These are phyloP conservation scores for Rhabditophanes sp. DNA, from an alignment of 2,888 invertebrate species.

Conservation along the genomic window DNA sequence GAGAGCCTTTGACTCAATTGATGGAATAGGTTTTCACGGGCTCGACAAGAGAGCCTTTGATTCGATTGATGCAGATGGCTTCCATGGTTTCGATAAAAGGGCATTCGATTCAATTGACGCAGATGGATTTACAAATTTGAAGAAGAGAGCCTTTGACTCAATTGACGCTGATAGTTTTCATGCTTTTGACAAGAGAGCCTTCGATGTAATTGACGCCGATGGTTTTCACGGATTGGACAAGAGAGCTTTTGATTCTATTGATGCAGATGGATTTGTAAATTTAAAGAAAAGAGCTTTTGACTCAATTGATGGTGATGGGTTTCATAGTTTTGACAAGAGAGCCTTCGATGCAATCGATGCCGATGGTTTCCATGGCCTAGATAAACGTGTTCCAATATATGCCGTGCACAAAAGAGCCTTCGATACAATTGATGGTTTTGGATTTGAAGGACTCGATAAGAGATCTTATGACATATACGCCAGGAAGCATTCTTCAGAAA, in stretches of 20 bases:
- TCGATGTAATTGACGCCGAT: neutral
- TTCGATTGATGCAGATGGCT: constrained; percentile 6
- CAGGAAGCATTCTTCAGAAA: too few relatives aligned
- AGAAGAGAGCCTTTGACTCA: too few relatives aligned
- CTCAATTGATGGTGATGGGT: constrained; percentile 1
- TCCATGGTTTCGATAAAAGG: constrained; percentile 11
- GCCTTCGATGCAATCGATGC: too few relatives aligned
- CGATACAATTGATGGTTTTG: constrained; percentile 5
- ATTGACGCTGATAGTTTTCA: too few relatives aligned
- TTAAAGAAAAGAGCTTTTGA: too few relatives aligned
- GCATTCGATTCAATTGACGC: constrained; percentile 13
- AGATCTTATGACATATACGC: neutral
- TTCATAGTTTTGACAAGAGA: neutral
- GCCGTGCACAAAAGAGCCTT: constrained; percentile 5
- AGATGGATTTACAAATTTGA: too few relatives aligned
- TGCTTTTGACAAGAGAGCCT: constrained; percentile 1
- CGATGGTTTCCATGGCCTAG: too few relatives aligned
- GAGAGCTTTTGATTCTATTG: constrained; percentile 7
- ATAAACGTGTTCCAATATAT: too few relatives aligned
- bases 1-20: too few relatives aligned
- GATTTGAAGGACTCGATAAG: constrained; percentile 5
- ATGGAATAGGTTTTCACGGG: too few relatives aligned
- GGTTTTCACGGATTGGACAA: constrained; percentile 5
- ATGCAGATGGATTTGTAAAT: constrained; percentile 5
- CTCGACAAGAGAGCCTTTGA: constrained; percentile 12